Evolutionary conservation across 2,888 invertebrate species (phyloP), one percentile per base, ranked within the genome.

Genomic region (Hanleya hanleyi): DNA sequence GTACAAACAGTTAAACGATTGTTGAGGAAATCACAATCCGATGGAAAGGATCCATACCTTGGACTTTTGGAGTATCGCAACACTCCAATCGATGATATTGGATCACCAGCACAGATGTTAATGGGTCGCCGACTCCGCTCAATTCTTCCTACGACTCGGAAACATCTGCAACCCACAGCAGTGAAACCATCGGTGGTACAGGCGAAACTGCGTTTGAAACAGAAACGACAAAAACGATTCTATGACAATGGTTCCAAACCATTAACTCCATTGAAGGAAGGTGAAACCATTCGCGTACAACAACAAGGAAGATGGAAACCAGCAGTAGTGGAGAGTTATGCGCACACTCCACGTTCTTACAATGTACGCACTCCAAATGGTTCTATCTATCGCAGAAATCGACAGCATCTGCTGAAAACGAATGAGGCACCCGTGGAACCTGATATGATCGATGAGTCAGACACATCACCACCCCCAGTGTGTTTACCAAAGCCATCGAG

Each of bases 1-100:
- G 73, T 73, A 7, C 36, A 50, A n/a, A 73, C 66, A 22, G 38
- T 65, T 15, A 73, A 73, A 51, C 9, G 29, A n/a, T 51, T 73
- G 26, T 50, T 71, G 29, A 33, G 33, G 32, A 49, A 70, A 29
- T 1, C 49, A 49, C 26, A 69, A n/a, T 15, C 15, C 1, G 35
- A 33, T 18, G 9, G 22, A 22, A 41, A 62, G n/a, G 70, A 69
- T 38, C 61, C 69, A 9, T 57, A 69, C 26, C 51, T 69, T 35
- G 61, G 36, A n/a, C 7, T 69, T 22, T 36, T 57, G 26, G 69
- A 68, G 32, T 68, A 50, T 22, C 22, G 68, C 5, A 68, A 68
- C 36, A 50, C 68, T 22, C 68, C 68, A 50, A 15, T 32, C 1
- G 70, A 70, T 47, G 57, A 32, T 50, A 33, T 64, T 64, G 64